Evolutionary conservation across 2,797 vertebrate species (phyloP).

Genomic region (Pseudochirops corinnae): DNA sequence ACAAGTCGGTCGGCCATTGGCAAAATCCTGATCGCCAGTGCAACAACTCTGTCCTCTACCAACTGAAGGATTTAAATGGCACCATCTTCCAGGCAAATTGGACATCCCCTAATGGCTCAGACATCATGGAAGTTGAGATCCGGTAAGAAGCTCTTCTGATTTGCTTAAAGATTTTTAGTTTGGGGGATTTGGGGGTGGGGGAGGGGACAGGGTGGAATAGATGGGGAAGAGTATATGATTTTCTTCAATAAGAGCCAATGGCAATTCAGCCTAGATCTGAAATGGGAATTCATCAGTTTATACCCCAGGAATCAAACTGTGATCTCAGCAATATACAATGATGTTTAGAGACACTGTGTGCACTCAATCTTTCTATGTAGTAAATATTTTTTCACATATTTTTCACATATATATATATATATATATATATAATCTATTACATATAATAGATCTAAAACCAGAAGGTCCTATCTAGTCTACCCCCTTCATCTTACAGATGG

Average conservation of each 20-base stretch:
- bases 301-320: background rate
- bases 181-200: too few species aligned
- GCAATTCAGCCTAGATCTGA: background rate
- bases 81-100: fast-evolving
- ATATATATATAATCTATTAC: background rate
- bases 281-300: background rate
- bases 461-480: background rate
- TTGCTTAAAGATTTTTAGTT: slow-evolving; percentile 25
- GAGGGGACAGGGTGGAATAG: background rate
- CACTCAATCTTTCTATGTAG: background rate
- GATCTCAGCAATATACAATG: background rate
- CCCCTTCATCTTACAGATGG: background rate
- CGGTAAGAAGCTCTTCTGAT: slow-evolving; percentile 72
- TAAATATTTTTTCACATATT: background rate
- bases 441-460: background rate
- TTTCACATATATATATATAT: background rate
- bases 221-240: background rate
- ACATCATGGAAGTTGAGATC: background rate
- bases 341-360: background rate
- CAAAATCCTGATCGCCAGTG: fast-evolving
- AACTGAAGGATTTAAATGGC: fast-evolving
- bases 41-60: fast-evolving
- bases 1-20: slow-evolving; percentile 58
- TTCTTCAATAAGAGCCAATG: background rate
- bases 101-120: background rate